phyloP scores from a whole-genome alignment of 2,797 vertebrate species.

The Platalea minor region DNA sequence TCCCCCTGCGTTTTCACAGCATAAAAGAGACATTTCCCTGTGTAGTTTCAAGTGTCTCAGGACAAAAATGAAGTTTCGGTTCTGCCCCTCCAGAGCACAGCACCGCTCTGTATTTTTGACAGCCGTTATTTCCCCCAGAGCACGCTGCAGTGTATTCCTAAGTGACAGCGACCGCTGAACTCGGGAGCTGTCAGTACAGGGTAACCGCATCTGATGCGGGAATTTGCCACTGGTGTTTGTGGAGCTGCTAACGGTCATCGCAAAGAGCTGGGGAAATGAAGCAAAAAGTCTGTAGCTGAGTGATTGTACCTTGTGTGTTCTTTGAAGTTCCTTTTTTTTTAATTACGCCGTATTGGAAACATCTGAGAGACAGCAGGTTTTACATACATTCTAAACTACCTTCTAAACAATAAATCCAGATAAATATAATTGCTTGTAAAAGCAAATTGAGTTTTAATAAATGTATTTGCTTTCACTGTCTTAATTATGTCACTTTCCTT shows the following conservation, averaged over 20 bases:
- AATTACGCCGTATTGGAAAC: background rate
- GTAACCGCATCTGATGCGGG: background rate
- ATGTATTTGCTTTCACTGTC: background rate
- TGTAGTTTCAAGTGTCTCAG: background rate
- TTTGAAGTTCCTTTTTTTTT: background rate
- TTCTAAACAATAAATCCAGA: background rate
- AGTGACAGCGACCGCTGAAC: background rate
- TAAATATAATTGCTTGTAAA: background rate
- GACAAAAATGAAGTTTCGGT: background rate
- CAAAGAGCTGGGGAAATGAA: background rate
- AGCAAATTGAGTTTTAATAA: background rate
- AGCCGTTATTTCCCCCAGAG: background rate
- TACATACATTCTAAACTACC: background rate
- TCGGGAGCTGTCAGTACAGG: fast-evolving
- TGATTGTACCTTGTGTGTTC: background rate
- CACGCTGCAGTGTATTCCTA: fast-evolving
- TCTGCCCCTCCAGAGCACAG: background rate
- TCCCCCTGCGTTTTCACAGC: background rate
- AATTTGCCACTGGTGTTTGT: background rate
- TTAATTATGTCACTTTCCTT: background rate
- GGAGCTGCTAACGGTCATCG: background rate
- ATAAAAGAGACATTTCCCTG: background rate
- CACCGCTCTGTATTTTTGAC: background rate
- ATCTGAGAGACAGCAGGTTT: background rate
- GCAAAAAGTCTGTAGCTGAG: background rate